Evolutionary conservation across 2,113 vertebrate genomes (phyloP).

Genomic region (Budorcas taxicolor): DNA sequence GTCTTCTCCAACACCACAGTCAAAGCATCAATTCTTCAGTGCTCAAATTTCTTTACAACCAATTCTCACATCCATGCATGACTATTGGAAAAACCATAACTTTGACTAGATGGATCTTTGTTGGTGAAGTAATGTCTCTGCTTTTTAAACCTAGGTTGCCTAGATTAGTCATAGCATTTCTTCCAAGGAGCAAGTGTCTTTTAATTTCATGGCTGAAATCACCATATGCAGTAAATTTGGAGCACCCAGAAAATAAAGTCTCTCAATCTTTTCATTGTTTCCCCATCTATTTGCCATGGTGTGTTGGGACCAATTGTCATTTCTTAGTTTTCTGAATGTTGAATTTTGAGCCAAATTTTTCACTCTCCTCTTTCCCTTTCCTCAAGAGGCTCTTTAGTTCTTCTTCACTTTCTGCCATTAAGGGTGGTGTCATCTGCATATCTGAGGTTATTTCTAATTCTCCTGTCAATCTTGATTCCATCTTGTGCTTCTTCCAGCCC

Average conservation of each 20-base stretch:
- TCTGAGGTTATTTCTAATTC: background rate
- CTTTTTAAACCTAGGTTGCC: background rate
- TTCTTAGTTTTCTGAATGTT: background rate
- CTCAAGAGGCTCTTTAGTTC: background rate
- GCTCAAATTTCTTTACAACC: background rate
- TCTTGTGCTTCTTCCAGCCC: background rate
- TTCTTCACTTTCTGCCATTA: background rate
- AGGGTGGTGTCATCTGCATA: background rate
- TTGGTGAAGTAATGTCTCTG: background rate
- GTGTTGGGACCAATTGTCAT: rapidly evolving
- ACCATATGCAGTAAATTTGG: background rate
- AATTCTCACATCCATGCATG: background rate
- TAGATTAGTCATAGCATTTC: background rate
- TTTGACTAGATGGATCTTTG: background rate
- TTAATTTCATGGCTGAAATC: background rate
- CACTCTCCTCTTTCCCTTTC: background rate
- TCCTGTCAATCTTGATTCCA: background rate
- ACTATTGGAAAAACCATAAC: background rate
- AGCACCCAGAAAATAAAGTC: rapidly evolving
- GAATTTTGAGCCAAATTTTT: background rate
- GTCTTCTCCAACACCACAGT: background rate
- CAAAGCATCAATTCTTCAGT: background rate
- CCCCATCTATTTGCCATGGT: background rate
- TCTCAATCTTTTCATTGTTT: background rate
- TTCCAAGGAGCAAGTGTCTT: background rate